Base-by-base conservation (phyloP, 1,140 invertebrate species). In the Laupala kohalensis region DNA sequence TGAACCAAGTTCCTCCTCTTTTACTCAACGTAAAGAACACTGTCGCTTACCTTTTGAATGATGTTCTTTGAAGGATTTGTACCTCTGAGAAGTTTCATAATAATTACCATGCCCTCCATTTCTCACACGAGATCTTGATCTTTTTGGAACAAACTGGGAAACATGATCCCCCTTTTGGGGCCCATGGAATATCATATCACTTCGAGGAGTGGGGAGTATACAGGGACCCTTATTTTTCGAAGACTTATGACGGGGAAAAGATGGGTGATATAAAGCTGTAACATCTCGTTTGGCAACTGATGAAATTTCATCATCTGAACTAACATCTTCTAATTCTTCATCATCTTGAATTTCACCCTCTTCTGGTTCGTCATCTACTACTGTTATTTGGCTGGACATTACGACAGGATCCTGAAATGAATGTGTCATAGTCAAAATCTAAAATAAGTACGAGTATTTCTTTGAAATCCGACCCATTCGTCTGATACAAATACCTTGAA, bases 261-360 rank as follows among this genome's bases (percentile, higher is more conserved):
- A 13, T 19, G 19, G 9, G 9, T 13, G 19, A 53, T 9, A 13
- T 9, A 9, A 53, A 13, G 37, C 19, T 13, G 9, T 9, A 13
- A 13, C 37, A 9, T 19, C 19, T 13, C 37, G 37, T 2, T 5
- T 68, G 23, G 67, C n/a, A 29, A 30, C 12, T 19, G 67, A 13
- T 28, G 28, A 19, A 19, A 23, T 23, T 23, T 68, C 67, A 23
- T 68, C 67, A 68, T 68, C 67, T 5, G 67, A 68, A 29, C 67
- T 68, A 29, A 68, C 67, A 12, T 68, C 67, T 37, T 68, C 67
- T 68, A 68, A 30, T 23, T 27, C 67, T 23, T 68, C 67, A 28
- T 67, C 67, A 23, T 68, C 67, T 68, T 68, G 67, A 37, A 68
- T 68, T 68, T 68, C 67, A 28, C 67, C 67, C 23, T 68, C 67